Evolutionary conservation across 2,113 vertebrate genomes (phyloP), one percentile per base, ranked within the genome.

Genomic region (Prinia subflava): DNA sequence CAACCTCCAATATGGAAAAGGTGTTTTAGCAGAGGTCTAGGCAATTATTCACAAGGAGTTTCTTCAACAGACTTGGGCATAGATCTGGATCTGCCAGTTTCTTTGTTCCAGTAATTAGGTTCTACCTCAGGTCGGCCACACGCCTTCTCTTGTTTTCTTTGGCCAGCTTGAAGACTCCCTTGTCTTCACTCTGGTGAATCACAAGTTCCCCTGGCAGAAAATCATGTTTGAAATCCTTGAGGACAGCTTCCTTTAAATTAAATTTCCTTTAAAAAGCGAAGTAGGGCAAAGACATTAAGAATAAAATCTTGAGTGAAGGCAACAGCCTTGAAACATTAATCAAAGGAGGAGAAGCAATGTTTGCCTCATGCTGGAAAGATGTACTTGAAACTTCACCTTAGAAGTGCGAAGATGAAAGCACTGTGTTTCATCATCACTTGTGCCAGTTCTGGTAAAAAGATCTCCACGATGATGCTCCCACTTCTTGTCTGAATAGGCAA

Each of bases 161-260:
- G 92, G 92, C 85, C 64, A 88, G 55, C 90, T 88, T 7, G 24
- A 80, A 90, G 68, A 74, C 64, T 80, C 79, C 4, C 1, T 27
- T 90, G 85, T 78, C 94, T 95, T 93, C 76, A 84, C 39, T 31
- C 30, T 52, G 52, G 56, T 94, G 92, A 95, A 95, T 93, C 94
- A 96, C 41, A 83, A 67, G 69, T 53, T 96, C 92, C 71, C 0
- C 2, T 2, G 85, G 60, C 94, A 95, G 68, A 93, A 87, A 90
- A 83, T 90, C 71, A 81, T n/a, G 23, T 89, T 75, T 94, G 59
- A 73, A 90, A 86, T 88, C 75, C 90, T 96, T 93, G 55, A 96
- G 82, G 93, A 95, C 47, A 77, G 75, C 70, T 93, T 93, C 31
- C 67, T 90, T 94, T 85, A 94, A 85, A 95, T 94, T 95, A 95